Base-by-base conservation (phyloP, 2,113 vertebrate genomes). In the Artemisiospiza belli region DNA sequence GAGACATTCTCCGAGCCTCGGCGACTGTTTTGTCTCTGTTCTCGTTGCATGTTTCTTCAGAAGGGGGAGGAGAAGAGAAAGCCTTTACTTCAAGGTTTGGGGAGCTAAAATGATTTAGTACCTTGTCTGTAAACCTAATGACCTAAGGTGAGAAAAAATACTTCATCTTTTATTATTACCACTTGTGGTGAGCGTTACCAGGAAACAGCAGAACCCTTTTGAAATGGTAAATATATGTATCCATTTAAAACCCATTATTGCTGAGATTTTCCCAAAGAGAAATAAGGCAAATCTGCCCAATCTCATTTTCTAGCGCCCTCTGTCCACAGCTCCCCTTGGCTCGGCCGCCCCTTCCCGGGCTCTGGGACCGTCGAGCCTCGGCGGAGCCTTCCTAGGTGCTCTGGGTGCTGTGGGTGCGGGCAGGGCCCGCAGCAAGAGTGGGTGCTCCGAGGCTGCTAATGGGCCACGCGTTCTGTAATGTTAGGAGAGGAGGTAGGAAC, bases 111-210 rank as follows among this genome's bases (percentile, higher is more conserved):
- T 95, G 94, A 96, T 96, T 96, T 97, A 97, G 94, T 96, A 61
- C 89, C 91, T 93, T 90, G 92, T 90, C 94, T 94, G 88, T 96
- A 96, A 97, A 95, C 96, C 91, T 96, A 93, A 96, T 97, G 96
- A 97, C 89, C 92, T 89, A 91, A 96, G 95, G 97, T 97, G 96
- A 93, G 95, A 91, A 96, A 92, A 96, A 96, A 95, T 92, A 90
- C 92, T 96, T 94, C 94, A 64, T 94, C 84, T 96, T 94, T 96
- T 96, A 96, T 97, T 97, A 96, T 97, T 97, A 86, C 96, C 95
- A 95, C 91, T 97, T 95, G 94, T 72, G 87, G 95, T 83, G 79
- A 94, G 52, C 91, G 49, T 94, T 97, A 94, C 89, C 92, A 96
- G 95, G 97, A 96, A 97, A 96, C 91, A 93, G 97, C 94, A 89